Evolutionary conservation across 2,113 vertebrate species (phyloP).

Genomic region (Lota lota): DNA sequence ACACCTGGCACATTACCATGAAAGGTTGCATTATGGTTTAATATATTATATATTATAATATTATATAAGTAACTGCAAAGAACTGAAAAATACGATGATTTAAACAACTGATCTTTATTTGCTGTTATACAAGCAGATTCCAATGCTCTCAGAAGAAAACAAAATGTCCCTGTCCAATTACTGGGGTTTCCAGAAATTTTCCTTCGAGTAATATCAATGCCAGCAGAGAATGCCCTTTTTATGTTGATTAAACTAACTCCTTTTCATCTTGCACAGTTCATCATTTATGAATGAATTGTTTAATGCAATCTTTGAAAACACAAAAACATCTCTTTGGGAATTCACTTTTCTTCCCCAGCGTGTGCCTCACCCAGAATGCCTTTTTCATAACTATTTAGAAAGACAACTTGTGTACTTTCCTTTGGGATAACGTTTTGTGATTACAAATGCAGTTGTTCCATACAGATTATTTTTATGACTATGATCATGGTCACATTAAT

Average conservation of each 20-base stretch:
- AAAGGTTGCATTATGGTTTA: too few relatives aligned
- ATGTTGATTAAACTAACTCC: slow-evolving; percentile 25
- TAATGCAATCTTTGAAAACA: slow-evolving; percentile 25
- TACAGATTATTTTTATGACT: too few relatives aligned
- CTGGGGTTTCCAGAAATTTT: not conserved
- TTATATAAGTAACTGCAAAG: too few relatives aligned
- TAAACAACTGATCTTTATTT: too few relatives aligned
- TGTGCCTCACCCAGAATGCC: too few relatives aligned
- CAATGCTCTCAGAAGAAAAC: not conserved
- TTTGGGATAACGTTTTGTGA: not conserved
- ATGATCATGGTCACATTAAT: too few relatives aligned
- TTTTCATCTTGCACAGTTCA: slow-evolving; percentile 31
- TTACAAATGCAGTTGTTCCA: not conserved
- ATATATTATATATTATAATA: too few relatives aligned
- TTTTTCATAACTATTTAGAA: not conserved
- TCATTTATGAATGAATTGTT: slow-evolving; percentile 19
- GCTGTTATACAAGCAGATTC: slow-evolving; percentile 1
- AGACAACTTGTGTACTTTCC: too few relatives aligned
- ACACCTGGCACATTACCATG: too few relatives aligned
- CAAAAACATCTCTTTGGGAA: not conserved
- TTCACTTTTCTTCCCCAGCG: not conserved
- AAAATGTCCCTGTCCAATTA: slow-evolving; percentile 27
- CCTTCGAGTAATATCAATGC: not conserved
- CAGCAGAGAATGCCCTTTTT: slow-evolving; percentile 14
- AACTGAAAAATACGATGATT: too few relatives aligned